A percentile compares a stretch with the other conserved stretches of the same genome.
Conservation (phyloP, 2,888 invertebrate genomes). For the Heliconius charithonia region DNA sequence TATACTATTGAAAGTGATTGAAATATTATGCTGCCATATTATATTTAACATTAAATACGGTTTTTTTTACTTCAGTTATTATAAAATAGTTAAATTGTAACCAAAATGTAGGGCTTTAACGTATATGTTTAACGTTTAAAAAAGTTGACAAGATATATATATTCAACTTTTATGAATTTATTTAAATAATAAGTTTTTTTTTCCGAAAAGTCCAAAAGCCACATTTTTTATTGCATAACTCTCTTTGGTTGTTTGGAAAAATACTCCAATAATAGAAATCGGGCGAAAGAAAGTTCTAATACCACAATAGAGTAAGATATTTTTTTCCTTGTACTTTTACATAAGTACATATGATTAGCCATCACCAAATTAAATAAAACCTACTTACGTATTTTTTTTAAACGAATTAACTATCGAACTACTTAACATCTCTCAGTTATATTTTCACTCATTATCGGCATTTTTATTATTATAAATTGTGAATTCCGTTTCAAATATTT, state of each 20-base stretch:
- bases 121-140: neutral
- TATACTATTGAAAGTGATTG: conserved; percentile 19
- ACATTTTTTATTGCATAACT: neutral
- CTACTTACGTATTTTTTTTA: neutral
- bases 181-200: neutral
- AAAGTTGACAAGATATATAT: neutral
- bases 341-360: neutral
- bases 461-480: neutral
- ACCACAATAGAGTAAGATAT: conserved; percentile 14
- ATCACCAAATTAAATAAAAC: neutral
- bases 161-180: neutral
- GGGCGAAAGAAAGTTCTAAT: neutral
- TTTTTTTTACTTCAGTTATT: neutral
- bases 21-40: neutral
- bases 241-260: neutral
- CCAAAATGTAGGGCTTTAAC: neutral
- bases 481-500: neutral
- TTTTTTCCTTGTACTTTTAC: neutral
- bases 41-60: neutral
- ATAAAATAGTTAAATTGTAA: neutral
- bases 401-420: neutral
- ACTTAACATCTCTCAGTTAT: neutral
- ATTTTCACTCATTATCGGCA: neutral
- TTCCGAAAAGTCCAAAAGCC: neutral
- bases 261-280: neutral